Conservation (phyloP, 2,888 invertebrate species). For the Cosmopolites sordidus region DNA sequence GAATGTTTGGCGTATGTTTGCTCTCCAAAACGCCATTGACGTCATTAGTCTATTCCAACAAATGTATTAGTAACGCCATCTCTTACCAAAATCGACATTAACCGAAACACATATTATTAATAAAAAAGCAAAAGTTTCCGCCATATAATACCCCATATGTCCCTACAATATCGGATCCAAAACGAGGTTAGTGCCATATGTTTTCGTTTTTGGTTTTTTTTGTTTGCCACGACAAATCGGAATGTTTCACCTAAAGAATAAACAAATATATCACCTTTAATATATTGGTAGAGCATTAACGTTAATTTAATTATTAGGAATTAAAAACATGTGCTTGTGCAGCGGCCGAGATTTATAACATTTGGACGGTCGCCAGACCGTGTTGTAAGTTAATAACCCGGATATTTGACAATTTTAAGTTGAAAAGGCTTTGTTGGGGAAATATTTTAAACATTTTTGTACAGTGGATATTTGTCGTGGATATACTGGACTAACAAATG, state of each 20-base stretch:
- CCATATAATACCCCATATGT: too few relatives aligned
- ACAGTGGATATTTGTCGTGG: too few relatives aligned
- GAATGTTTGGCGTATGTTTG: too few relatives aligned
- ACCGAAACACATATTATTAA: too few relatives aligned
- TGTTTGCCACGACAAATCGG: neutral
- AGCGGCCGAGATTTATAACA: neutral
- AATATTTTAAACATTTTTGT: too few relatives aligned
- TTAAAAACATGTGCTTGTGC: slow-evolving; percentile 1
- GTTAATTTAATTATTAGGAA: slow-evolving; percentile 2
- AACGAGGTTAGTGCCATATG: neutral
- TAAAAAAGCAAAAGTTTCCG: too few relatives aligned
- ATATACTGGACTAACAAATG: too few relatives aligned
- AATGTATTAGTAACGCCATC: too few relatives aligned
- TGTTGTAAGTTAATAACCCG: slow-evolving; percentile 1
- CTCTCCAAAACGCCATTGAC: too few relatives aligned
- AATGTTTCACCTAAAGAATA: neutral
- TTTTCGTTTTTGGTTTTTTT: neutral
- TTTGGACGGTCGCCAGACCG: neutral
- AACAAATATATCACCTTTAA: slow-evolving; percentile 1
- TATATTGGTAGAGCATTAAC: slow-evolving; percentile 1
- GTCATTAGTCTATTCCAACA: too few relatives aligned
- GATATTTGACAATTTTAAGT: neutral
- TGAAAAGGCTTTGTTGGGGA: too few relatives aligned
- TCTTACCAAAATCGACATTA: too few relatives aligned
- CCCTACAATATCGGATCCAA: neutral